Percentiles rank a stretch among this genome's conserved stretches.
phyloP scores from a whole-genome alignment of 2,797 vertebrate genomes.

The Protonibea diacanthus region DNA sequence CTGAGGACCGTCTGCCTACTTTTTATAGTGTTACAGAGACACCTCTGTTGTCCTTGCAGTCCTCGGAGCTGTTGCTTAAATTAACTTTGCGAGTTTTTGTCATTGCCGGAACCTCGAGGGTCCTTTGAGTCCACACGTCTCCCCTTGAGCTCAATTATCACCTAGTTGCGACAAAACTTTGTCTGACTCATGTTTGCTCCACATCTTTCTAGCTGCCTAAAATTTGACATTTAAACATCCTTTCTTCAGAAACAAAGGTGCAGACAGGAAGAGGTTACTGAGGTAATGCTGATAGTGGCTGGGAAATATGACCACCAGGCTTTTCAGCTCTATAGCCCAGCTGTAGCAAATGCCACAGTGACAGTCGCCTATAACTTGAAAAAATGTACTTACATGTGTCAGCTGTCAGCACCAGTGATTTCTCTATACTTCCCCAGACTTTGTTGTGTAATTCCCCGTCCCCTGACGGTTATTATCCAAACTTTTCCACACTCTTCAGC shows the following conservation, averaged over 20 bases:
- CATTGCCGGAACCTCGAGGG: background rate
- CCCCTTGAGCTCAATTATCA: conserved; percentile 14
- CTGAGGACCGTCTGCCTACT: background rate
- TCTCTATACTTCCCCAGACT: background rate
- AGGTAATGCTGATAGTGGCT: background rate
- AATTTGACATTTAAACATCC: background rate
- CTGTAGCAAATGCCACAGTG: conserved; percentile 6
- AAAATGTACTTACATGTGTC: conserved; percentile 20
- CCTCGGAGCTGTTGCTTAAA: background rate
- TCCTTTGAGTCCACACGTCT: background rate
- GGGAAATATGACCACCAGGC: background rate
- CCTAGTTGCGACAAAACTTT: background rate
- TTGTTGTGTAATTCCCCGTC: conserved; percentile 22
- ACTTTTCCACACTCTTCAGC: conserved; percentile 42
- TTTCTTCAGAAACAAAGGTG: background rate
- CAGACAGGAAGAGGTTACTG: background rate
- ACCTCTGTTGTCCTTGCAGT: background rate
- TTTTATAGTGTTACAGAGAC: background rate
- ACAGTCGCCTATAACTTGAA: conserved; percentile 22
- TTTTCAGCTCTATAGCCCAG: background rate
- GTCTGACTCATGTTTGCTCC: background rate
- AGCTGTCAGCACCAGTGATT: conserved; percentile 33
- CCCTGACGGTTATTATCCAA: conserved; percentile 12
- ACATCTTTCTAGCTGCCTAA: background rate
- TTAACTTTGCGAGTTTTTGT: background rate